Base-by-base conservation (phyloP, 2,888 invertebrate species). In the Apoda limacodes region DNA sequence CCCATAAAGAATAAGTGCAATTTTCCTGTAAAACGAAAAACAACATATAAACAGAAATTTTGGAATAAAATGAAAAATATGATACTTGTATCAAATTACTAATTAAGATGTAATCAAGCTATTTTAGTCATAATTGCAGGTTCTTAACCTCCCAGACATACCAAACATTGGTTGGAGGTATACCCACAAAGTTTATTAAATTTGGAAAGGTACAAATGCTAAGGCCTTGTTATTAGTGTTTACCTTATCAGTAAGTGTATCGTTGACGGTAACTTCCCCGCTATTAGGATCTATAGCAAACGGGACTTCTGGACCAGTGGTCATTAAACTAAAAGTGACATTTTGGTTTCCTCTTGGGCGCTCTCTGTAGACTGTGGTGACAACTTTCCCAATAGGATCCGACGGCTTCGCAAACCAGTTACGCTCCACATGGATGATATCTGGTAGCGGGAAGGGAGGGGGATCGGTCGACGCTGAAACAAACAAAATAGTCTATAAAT, bases 241-340 rank as follows among this genome's bases (percentile, higher is more conserved):
- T 76, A 93, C 93, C 82, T 88, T 84, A 55, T 89, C 90, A 48
- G 68, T 65, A 17, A 94, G 80, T 1, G 91, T 88, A 53, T 92
- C 88, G 52, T 92, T 93, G 27, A 93, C 83, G 48, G 85, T 88
- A 29, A 94, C 89, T 4, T 86, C 86, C 15, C 94, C 94, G 1
- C 88, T 89, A 3, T 72, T 69, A 20, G 86, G 83, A 62, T 94
- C 86, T 38, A 95, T 93, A 24, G 82, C 69, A 59, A 94, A 94
- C 1, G 93, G 93, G 12, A 89, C 75, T 3, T 84, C 83, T 0
- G 74, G 67, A 0, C 72, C 76, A 1, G 55, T 56, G 1, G 86
- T 85, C 58, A 92, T 91, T 39, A 93, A 60, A 0, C 88, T 89
- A 49, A 85, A 93, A 27, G 76, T 82, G 19, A 92, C 72, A 6